These are phyloP conservation scores for Platycheirus albimanus DNA, from an alignment of 2,888 invertebrate species.

Conservation along the genomic window DNA sequence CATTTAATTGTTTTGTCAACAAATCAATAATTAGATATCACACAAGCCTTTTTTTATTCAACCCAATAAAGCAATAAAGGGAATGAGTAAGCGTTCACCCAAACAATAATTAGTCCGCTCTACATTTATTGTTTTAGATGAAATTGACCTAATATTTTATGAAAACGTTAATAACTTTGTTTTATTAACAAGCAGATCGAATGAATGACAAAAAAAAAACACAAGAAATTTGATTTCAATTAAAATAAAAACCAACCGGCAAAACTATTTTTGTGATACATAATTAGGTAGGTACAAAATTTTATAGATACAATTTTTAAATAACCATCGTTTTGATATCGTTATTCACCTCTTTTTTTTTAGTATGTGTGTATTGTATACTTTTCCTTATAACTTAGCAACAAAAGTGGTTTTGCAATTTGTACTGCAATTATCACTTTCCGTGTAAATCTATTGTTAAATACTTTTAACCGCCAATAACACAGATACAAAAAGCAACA, in stretches of 20 bases:
- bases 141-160: neutral
- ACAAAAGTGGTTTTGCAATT: neutral
- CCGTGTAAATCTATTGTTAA: too few species aligned
- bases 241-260: too few species aligned
- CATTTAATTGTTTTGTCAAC: neutral
- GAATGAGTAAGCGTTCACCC: neutral
- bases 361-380: too few species aligned
- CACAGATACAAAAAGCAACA: neutral
- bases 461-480: constrained; percentile 26
- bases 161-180: too few species aligned
- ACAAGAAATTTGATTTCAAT: too few species aligned
- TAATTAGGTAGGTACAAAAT: neutral
- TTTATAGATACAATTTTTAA: neutral
- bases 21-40: neutral
- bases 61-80: neutral
- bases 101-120: neutral
- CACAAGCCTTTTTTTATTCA: neutral
- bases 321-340: neutral
- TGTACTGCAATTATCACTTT: constrained; percentile 39
- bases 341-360: constrained; percentile 51
- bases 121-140: neutral
- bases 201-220: too few species aligned
- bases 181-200: too few species aligned
- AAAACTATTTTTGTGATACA: too few species aligned
- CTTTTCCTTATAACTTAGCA: neutral